Conservation (phyloP, 2,797 vertebrate species). For the Oryzias sinensis region DNA sequence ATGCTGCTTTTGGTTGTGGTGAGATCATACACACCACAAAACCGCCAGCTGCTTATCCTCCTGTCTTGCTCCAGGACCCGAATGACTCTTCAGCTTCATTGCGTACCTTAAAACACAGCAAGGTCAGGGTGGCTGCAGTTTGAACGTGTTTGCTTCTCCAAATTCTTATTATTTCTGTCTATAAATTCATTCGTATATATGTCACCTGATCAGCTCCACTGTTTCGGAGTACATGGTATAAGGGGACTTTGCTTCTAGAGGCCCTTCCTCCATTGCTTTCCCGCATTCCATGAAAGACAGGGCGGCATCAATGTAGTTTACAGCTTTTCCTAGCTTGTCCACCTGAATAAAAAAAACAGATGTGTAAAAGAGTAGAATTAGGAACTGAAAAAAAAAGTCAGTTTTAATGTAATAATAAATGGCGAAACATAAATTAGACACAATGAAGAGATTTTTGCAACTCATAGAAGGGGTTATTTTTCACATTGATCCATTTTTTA, state of each 20-base stretch:
- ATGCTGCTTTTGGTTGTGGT: constrained; percentile 13
- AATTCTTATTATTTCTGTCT: background rate
- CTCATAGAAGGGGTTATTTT: background rate
- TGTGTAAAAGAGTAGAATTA: background rate
- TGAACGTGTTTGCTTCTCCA: background rate
- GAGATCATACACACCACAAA: constrained; percentile 84
- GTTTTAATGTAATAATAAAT: background rate
- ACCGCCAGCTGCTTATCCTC: constrained; percentile 97
- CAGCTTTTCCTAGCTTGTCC: constrained; percentile 95
- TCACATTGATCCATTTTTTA: background rate
- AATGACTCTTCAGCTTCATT: constrained; percentile 96
- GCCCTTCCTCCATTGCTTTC: constrained; percentile 97
- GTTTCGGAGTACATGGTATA: constrained; percentile 99
- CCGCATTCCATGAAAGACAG: constrained; percentile 98
- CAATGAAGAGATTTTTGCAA: background rate
- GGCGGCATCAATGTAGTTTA: constrained; percentile 96
- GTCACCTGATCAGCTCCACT: constrained; percentile 95
- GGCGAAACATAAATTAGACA: background rate
- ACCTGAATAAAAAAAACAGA: constrained; percentile 75
- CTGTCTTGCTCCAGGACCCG: constrained; percentile 85
- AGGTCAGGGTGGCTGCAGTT: constrained; percentile 19
- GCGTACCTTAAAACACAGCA: constrained; percentile 85
- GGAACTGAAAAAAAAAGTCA: background rate
- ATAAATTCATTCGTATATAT: background rate
- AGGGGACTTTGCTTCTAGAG: constrained; percentile 95